Evolutionary conservation across 2,888 invertebrate genomes (phyloP).

Genomic region (Imbricaverruca yamaguchii): DNA sequence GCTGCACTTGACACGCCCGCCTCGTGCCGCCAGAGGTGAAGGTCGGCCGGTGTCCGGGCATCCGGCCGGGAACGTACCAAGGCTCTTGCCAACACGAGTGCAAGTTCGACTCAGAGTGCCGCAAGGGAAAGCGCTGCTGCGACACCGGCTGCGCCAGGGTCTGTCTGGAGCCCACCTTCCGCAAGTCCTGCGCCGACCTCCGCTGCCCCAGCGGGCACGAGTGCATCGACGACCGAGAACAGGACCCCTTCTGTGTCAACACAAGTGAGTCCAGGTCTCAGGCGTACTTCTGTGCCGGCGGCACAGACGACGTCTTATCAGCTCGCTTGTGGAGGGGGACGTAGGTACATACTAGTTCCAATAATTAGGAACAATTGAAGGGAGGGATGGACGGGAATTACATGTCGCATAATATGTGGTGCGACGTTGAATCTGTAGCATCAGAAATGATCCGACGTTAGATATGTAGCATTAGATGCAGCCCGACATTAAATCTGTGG

Average conservation of each 20-base stretch:
- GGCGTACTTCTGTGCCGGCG: too few relatives aligned
- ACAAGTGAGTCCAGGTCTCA: background rate
- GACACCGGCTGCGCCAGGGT: constrained; percentile 1
- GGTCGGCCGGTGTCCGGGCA: background rate
- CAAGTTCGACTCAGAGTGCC: background rate
- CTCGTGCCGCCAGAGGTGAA: background rate
- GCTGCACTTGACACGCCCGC: too few relatives aligned
- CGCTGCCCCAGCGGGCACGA: background rate
- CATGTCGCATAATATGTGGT: too few relatives aligned
- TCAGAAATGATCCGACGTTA: too few relatives aligned
- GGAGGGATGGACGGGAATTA: too few relatives aligned
- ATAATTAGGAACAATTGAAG: too few relatives aligned
- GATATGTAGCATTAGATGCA: too few relatives aligned
- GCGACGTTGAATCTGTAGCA: too few relatives aligned
- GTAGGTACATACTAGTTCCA: too few relatives aligned
- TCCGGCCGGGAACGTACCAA: background rate
- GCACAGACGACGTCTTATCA: too few relatives aligned
- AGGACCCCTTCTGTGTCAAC: constrained; percentile 2
- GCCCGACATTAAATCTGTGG: too few relatives aligned
- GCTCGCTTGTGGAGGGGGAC: too few relatives aligned
- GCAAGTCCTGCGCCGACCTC: background rate
- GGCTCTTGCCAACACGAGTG: background rate
- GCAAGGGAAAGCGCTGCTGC: background rate
- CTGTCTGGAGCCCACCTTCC: background rate
- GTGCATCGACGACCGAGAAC: background rate